These are phyloP conservation scores for Manis javanica DNA, from an alignment of 2,797 vertebrate species.

Conservation along the genomic window DNA sequence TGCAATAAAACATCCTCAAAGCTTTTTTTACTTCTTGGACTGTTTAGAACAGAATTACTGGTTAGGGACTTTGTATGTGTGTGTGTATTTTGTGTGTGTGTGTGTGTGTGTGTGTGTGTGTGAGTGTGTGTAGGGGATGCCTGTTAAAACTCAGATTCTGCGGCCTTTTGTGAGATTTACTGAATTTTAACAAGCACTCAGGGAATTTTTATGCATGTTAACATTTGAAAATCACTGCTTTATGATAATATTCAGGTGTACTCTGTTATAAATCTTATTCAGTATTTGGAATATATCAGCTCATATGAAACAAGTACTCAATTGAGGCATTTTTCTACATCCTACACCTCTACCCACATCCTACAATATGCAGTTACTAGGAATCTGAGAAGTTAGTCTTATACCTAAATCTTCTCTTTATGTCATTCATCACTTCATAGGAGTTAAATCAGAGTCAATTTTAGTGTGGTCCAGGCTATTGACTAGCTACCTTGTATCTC, in stretches of 20 bases:
- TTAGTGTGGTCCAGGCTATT: not conserved
- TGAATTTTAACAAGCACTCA: not conserved
- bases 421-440: not conserved
- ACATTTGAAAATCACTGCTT: not conserved
- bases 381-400: not conserved
- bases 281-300: not conserved
- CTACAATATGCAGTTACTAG: not conserved
- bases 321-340: not conserved
- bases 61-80: not conserved
- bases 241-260: not conserved
- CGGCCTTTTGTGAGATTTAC: not conserved
- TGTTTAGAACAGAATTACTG: not conserved
- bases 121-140: accelerated
- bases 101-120: not conserved
- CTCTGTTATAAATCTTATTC: not conserved
- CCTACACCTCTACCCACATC: not conserved
- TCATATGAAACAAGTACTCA: not conserved
- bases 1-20: not conserved
- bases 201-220: not conserved
- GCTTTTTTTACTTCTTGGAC: not conserved
- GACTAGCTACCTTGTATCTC: not conserved
- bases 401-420: not conserved
- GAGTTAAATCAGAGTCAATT: not conserved
- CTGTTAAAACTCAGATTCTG: not conserved
- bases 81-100: not conserved